These are phyloP conservation scores for Acrobasis repandana DNA, from an alignment of 2,888 invertebrate species.

Conservation along the genomic window DNA sequence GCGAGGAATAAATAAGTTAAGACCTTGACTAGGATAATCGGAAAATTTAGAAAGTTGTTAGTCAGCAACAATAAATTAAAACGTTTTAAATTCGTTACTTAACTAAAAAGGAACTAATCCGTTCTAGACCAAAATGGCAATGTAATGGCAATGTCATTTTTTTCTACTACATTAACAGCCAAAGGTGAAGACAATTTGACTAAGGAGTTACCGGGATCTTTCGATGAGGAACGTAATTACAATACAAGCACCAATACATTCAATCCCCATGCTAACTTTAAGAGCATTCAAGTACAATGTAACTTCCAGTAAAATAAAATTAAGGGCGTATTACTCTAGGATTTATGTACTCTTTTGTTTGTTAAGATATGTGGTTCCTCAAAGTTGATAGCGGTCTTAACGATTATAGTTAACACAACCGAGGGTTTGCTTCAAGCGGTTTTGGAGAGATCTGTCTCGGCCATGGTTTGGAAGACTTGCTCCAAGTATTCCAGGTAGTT, in stretches of 20 bases:
- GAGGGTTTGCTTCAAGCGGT: slow-evolving; percentile 43
- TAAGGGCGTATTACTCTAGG: slow-evolving; percentile 12
- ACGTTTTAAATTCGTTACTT: slow-evolving; percentile 76
- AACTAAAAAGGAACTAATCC: slow-evolving; percentile 75
- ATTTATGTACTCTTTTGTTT: slow-evolving; percentile 21
- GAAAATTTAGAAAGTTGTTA: slow-evolving; percentile 73
- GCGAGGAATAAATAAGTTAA: slow-evolving; percentile 73
- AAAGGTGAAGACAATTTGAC: slow-evolving; percentile 57
- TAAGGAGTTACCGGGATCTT: slow-evolving; percentile 46
- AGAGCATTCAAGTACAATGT: slow-evolving; percentile 28
- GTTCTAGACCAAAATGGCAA: slow-evolving; percentile 80
- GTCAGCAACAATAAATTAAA: slow-evolving; percentile 71
- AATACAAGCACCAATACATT: slow-evolving; percentile 38
- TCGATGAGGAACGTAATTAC: slow-evolving; percentile 39
- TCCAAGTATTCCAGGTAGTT: slow-evolving; percentile 67
- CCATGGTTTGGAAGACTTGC: slow-evolving; percentile 63
- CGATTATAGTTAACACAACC: slow-evolving; percentile 41
- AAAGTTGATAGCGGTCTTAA: slow-evolving; percentile 42
- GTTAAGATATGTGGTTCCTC: slow-evolving; percentile 32
- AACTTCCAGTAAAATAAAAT: slow-evolving; percentile 25
- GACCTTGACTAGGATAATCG: slow-evolving; percentile 80
- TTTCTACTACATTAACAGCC: slow-evolving; percentile 67
- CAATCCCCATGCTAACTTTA: neutral
- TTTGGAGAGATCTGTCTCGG: slow-evolving; percentile 40
- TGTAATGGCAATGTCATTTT: slow-evolving; percentile 76